phyloP scores from a whole-genome alignment of 1,140 invertebrate genomes.

The Drosophila subobscura region DNA sequence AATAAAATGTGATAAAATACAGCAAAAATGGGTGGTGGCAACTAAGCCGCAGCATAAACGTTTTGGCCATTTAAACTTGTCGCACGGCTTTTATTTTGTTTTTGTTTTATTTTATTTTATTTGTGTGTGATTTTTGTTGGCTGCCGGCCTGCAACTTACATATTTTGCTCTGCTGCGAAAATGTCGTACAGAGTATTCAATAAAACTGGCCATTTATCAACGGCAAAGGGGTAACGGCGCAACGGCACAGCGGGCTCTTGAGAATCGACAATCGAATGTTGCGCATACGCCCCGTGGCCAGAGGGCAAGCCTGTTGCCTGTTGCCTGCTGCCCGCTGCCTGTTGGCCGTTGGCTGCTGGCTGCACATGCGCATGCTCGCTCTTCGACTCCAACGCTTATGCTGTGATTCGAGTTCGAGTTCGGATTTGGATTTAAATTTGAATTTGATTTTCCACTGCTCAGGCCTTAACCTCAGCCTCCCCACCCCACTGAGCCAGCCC shows the following conservation, averaged over 20 bases:
- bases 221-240: constrained; percentile 22
- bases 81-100: constrained; percentile 57
- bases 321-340: constrained; percentile 37
- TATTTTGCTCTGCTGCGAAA: constrained; percentile 59
- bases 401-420: constrained; percentile 36
- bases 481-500: constrained; percentile 7
- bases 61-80: constrained; percentile 73
- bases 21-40: constrained; percentile 67
- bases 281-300: constrained; percentile 74
- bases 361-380: constrained; percentile 43
- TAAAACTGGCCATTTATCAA: constrained; percentile 81
- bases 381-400: constrained; percentile 37
- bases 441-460: constrained; percentile 59
- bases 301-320: constrained; percentile 54
- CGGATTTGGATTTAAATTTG: background rate
- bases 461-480: constrained; percentile 61
- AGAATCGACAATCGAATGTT: constrained; percentile 65
- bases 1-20: constrained; percentile 32
- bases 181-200: constrained; percentile 79
- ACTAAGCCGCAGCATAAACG: constrained; percentile 52
- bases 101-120: constrained; percentile 24
- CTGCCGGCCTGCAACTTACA: constrained; percentile 24
- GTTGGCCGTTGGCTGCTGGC: constrained; percentile 39
- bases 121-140: constrained; percentile 20
- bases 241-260: constrained; percentile 4